A percentile compares a stretch with the other conserved stretches of the same genome.
Evolutionary conservation across 2,888 invertebrate genomes (phyloP).

Genomic region (Dryococelus australis): DNA sequence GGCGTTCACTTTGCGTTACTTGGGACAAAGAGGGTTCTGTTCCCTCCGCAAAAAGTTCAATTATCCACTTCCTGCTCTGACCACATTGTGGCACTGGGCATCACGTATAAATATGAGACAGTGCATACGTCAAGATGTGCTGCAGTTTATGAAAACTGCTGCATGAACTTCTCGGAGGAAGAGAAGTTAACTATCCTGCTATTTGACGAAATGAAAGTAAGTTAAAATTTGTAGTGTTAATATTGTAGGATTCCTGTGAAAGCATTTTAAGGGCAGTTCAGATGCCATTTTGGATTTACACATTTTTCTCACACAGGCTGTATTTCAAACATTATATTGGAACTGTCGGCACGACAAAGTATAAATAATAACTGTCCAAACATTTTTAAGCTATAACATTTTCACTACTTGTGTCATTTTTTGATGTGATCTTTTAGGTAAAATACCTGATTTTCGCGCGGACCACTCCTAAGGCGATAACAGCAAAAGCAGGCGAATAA

Average conservation of each 20-base stretch:
- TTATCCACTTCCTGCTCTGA: slow-evolving; percentile 25
- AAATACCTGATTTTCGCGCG: too few relatives aligned
- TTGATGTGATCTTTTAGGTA: too few relatives aligned
- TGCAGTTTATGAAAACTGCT: slow-evolving; percentile 27
- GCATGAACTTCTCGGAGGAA: not conserved
- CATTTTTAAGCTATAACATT: too few relatives aligned
- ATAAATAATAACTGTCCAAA: too few relatives aligned
- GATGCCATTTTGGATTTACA: not conserved
- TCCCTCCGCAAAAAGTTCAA: not conserved
- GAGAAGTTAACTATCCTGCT: slow-evolving; percentile 18
- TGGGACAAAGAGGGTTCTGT: slow-evolving; percentile 19
- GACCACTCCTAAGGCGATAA: too few relatives aligned
- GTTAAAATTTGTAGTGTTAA: not conserved
- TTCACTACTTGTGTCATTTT: too few relatives aligned
- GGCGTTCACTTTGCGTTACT: slow-evolving; percentile 26
- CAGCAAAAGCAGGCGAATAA: too few relatives aligned
- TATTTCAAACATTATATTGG: too few relatives aligned
- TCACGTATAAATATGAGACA: slow-evolving; percentile 12
- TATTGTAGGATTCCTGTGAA: too few relatives aligned
- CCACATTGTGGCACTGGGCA: slow-evolving; percentile 28
- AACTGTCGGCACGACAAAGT: too few relatives aligned
- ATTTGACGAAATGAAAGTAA: slow-evolving; percentile 30
- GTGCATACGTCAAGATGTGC: slow-evolving; percentile 24
- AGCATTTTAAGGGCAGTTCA: not conserved
- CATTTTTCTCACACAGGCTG: too few relatives aligned